Evolutionary conservation across 1,140 invertebrate species (phyloP).

Genomic region (Hermetia illucens): DNA sequence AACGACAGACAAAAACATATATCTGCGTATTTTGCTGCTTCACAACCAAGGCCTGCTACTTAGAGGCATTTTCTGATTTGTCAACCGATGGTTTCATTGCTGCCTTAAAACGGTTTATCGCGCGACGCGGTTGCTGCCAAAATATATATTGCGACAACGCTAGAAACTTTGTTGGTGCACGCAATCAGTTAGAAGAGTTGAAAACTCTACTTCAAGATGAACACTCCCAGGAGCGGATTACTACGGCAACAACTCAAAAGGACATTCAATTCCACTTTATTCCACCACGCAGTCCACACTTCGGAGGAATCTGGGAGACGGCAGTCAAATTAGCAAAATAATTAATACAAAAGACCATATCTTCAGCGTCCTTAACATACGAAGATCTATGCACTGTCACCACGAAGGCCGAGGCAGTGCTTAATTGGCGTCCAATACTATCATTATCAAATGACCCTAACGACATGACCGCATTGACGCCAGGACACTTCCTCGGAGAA

Average conservation of each 20-base stretch:
- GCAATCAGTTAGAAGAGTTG: constrained; percentile 11
- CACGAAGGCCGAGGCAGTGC: constrained; percentile 14
- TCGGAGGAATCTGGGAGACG: constrained; percentile 26
- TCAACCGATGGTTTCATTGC: constrained; percentile 13
- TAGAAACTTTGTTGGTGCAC: constrained; percentile 23
- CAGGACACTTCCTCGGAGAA: constrained; percentile 26
- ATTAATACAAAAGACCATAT: constrained; percentile 6
- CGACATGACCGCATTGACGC: constrained; percentile 17
- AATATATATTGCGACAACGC: constrained; percentile 23
- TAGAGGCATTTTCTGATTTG: constrained; percentile 11
- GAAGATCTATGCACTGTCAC: constrained; percentile 13
- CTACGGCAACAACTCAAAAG: too few species aligned
- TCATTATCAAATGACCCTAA: constrained; percentile 14
- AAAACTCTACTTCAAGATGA: not conserved
- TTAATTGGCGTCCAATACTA: constrained; percentile 21
- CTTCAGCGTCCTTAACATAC: constrained; percentile 9
- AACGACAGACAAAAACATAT: constrained; percentile 8
- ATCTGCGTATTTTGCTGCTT: constrained; percentile 9
- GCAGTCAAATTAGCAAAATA: constrained; percentile 12
- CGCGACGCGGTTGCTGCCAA: constrained; percentile 13
- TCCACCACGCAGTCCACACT: constrained; percentile 19
- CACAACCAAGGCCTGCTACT: constrained; percentile 14
- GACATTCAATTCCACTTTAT: constrained; percentile 11
- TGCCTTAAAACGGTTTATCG: constrained; percentile 11
- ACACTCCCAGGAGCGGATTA: not conserved